A percentile compares a stretch with the other conserved stretches of the same genome.
phyloP scores from a whole-genome alignment of 2,113 vertebrate genomes.

The Plecturocebus donacophilus region DNA sequence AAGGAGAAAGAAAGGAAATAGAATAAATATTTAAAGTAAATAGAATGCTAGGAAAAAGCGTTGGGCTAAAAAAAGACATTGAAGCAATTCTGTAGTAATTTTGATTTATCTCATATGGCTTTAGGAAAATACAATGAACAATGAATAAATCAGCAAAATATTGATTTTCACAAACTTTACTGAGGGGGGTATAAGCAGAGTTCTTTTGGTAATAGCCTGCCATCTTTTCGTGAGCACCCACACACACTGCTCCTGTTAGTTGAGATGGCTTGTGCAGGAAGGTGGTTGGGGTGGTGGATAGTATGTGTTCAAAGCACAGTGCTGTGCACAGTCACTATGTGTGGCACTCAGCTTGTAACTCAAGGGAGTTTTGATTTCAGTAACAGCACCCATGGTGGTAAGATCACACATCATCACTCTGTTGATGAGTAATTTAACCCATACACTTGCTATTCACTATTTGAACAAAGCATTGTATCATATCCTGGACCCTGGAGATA shows the following conservation, averaged over 20 bases:
- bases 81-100: background rate
- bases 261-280: background rate
- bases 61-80: background rate
- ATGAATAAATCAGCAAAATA: background rate
- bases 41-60: background rate
- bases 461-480: background rate
- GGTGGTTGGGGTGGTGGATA: background rate
- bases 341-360: background rate
- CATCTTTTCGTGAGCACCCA: background rate
- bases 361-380: background rate
- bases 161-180: background rate
- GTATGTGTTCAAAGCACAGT: background rate
- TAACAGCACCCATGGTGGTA: background rate
- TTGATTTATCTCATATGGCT: background rate
- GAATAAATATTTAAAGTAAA: background rate
- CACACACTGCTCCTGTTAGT: background rate
- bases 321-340: fast-evolving
- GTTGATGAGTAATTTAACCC: background rate
- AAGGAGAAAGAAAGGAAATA: conserved; percentile 24
- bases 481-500: background rate
- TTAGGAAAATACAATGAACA: background rate
- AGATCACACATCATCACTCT: background rate
- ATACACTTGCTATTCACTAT: background rate
- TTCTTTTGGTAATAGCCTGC: background rate
- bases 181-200: background rate